These are phyloP conservation scores for Paguma larvata DNA, from an alignment of 2,797 vertebrate species.

Conservation along the genomic window DNA sequence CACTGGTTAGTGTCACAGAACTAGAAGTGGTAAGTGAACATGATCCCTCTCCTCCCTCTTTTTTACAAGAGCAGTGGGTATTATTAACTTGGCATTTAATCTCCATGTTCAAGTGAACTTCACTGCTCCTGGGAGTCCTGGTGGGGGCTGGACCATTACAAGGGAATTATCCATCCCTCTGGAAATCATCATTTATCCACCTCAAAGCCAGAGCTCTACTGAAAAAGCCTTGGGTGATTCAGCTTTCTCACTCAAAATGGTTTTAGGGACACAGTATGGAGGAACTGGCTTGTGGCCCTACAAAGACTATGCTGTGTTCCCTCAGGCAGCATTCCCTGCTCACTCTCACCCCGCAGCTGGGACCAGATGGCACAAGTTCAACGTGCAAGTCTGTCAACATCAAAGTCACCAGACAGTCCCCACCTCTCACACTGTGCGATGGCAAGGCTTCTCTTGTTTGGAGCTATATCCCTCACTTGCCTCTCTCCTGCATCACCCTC, in stretches of 20 bases:
- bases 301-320: fast-evolving
- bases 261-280: neutral
- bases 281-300: neutral
- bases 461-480: neutral
- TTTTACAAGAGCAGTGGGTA: neutral
- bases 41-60: fast-evolving
- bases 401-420: neutral
- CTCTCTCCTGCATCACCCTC: neutral
- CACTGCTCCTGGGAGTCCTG: neutral
- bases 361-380: neutral
- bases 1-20: neutral
- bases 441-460: fast-evolving
- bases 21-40: neutral
- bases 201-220: neutral
- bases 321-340: neutral
- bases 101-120: neutral
- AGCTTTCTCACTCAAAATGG: neutral
- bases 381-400: fast-evolving
- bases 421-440: fast-evolving
- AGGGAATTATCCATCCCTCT: neutral
- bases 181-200: neutral
- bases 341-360: neutral
- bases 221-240: neutral
- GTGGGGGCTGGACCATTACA: neutral
- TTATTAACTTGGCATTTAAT: neutral